Evolutionary conservation across 2,888 invertebrate species (phyloP).

Genomic region (Deilephila elpenor): DNA sequence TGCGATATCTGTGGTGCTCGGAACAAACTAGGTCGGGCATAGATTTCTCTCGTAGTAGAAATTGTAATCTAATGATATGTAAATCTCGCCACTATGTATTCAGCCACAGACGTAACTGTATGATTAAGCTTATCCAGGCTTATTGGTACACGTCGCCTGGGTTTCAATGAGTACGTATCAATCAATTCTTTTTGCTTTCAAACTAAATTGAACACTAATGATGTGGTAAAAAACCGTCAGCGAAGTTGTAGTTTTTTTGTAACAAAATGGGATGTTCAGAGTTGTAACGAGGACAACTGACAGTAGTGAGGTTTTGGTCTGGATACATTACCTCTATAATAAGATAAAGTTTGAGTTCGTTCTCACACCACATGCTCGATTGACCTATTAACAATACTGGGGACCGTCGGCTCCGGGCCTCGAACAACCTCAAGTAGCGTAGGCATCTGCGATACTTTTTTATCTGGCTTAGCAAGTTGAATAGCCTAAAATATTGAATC

Average conservation of each 20-base stretch:
- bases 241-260: too few species aligned
- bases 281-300: background rate
- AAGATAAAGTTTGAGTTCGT: background rate
- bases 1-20: background rate
- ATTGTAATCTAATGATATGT: slow-evolving; percentile 26
- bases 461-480: background rate
- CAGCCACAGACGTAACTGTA: slow-evolving; percentile 24
- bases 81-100: slow-evolving; percentile 26
- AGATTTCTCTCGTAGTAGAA: slow-evolving; percentile 23
- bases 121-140: slow-evolving; percentile 26
- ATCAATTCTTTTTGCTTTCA: background rate
- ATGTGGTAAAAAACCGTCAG: background rate
- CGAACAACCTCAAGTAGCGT: background rate
- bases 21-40: slow-evolving; percentile 19
- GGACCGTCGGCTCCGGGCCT: background rate
- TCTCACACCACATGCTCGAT: background rate
- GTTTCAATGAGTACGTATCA: slow-evolving; percentile 11
- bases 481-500: background rate
- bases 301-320: background rate
- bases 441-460: background rate
- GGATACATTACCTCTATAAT: background rate
- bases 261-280: too few species aligned
- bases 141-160: slow-evolving; percentile 17
- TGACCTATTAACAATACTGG: slow-evolving; percentile 6
- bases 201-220: background rate